Evolutionary conservation across 2,113 vertebrate genomes (phyloP), one percentile per base, ranked within the genome.

Genomic region (Zosterops pallidus): DNA sequence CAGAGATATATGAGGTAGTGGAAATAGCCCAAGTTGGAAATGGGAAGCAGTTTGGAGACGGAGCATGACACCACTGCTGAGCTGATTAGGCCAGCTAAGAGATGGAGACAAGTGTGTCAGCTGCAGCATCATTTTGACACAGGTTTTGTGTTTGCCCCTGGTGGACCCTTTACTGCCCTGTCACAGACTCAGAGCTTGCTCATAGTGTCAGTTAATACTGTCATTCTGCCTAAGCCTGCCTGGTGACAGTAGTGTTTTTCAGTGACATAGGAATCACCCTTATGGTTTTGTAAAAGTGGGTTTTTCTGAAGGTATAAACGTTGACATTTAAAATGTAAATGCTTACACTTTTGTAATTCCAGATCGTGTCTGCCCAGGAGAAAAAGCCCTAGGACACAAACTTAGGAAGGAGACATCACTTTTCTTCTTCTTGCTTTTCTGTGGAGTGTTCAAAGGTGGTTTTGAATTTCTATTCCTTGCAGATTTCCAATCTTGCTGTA

Each of bases 301-400:
- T 2, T 75, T 69, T 69, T 39, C 12, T 29, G 4, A 63, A 74
- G 9, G 6, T 28, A 13, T 56, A 68, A 62, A 60, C 33, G 5
- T 39, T 9, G 12, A 26, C 2, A 41, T 59, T 78, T 78, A 16
- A 56, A 84, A 94, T 87, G 3, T 7, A 50, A 18, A 6, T 18
- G 2, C 3, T 77, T 74, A 33, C 5, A 11, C 2, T 26, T 5
- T 2, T 69, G 22, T 0, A 2, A 46, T 15, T 18, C 5, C 11
- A 59, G 9, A 41, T 55, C 12, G 33, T 31, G 13, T 8, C 29
- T 56, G 6, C 6, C 3, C 12, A 56, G 33, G 55, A 64, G 8
- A 37, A 91, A 70, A 77, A 24, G 1, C 2, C 4, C 5, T 25
- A 46, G 6, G 11, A 37, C 3, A 39, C 3, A 78, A 35, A 35